Evolutionary conservation across 1,140 invertebrate genomes (phyloP).

Genomic region (Nixonia krombeini): DNA sequence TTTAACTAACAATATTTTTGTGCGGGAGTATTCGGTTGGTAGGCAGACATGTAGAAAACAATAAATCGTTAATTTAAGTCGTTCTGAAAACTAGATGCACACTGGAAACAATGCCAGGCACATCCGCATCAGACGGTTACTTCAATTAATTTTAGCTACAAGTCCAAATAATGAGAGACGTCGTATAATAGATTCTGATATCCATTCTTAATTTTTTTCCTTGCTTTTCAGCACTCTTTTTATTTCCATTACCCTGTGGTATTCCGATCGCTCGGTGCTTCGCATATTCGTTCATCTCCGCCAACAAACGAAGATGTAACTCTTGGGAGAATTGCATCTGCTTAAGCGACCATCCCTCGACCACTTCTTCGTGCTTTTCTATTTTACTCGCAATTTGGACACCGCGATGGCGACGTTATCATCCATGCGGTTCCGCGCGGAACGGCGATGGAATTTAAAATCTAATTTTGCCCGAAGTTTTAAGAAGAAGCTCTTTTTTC

Average conservation of each 20-base stretch:
- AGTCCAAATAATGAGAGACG: no score
- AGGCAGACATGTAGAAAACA: no score
- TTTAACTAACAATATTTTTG: no score
- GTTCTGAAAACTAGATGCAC: no score
- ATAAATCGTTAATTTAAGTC: no score
- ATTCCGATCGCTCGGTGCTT: conserved; percentile 15
- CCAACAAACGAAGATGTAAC: conserved; percentile 36
- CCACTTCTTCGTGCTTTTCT: conserved; percentile 30
- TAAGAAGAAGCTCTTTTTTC: conserved; percentile 37
- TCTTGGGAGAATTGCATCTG: conserved; percentile 54
- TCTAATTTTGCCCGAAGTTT: conserved; percentile 64
- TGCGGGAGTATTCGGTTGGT: no score
- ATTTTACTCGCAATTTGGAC: conserved; percentile 51
- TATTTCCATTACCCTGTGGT: conserved; percentile 34
- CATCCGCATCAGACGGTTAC: no score
- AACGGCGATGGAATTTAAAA: conserved; percentile 56
- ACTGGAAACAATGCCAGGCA: no score
- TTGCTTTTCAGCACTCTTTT: conserved; percentile 19
- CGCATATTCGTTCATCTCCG: conserved; percentile 19
- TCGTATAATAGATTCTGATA: no score
- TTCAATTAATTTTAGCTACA: no score
- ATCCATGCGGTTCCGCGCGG: conserved; percentile 17
- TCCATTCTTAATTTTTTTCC: no score
- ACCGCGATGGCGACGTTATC: conserved; percentile 18
- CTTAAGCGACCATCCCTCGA: conserved; percentile 30